Base-by-base conservation (phyloP, 1,140 invertebrate species). In the Drosophila willistoni region DNA sequence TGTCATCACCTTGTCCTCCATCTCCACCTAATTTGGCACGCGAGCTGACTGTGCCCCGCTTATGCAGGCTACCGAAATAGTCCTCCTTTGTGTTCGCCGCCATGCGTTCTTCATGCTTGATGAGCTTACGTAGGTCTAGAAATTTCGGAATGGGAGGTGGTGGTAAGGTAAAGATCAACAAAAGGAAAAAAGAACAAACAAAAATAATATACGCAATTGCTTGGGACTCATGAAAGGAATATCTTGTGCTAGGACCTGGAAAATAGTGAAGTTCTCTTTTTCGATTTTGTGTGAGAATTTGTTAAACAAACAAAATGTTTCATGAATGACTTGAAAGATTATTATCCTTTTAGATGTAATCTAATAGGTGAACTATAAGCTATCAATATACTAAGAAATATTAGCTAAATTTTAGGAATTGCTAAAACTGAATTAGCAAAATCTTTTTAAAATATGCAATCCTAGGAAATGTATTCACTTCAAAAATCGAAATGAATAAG, bases 31-130 rank as follows among this genome's bases (percentile, higher is more conserved):
- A 10, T 79, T 91, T 91, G 56, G 90, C 90, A 59, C 87, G 87
- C 69, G 80, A 91, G 71, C 90, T 91, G 72, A 86, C 72, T 17
- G 90, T 91, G 57, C 79, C 66, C 39, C 77, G 83, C 54, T 82
- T 73, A 77, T 90, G 70, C 60, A 91, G 71, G 47, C 59, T 68
- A 59, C 65, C 78, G 71, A 81, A 81, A 69, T 86, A 60, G 68
- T 74, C 72, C 14, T 76, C 71, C 69, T 77, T 77, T 65, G 78
- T 7, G 59, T 64, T 57, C 39, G 78, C 41, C 57, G 79, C 84
- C 74, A 91, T 54, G 56, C 71, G 75, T 60, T 91, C 90, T 71
- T 91, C 90, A 80, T 91, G 71, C 71, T 90, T 91, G 68, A 91
- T 91, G 73, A 91, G 79, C 51, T 90, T 90, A 55, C 90, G 83